Percentiles rank a stretch among this genome's conserved stretches.
These are phyloP conservation scores for Xiphophorus couchianus DNA, from an alignment of 2,113 vertebrate genomes.

Conservation along the genomic window DNA sequence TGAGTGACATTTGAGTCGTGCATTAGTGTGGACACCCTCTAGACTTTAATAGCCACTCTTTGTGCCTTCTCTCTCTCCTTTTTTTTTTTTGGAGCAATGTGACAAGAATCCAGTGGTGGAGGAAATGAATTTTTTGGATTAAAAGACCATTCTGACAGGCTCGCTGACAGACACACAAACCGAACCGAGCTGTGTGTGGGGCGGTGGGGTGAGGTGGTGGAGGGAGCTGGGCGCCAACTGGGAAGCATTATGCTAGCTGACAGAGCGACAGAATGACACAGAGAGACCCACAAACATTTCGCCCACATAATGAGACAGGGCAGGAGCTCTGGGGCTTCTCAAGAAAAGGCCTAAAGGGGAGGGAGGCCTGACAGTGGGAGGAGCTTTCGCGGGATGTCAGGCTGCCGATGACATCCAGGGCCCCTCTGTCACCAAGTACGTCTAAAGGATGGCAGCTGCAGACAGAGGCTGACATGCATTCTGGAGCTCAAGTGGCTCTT, in stretches of 20 bases:
- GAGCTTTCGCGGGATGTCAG: constrained; percentile 59
- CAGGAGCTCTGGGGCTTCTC: constrained; percentile 55
- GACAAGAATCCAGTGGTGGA: constrained; percentile 46
- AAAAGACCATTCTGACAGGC: constrained; percentile 24
- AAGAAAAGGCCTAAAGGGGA: constrained; percentile 19
- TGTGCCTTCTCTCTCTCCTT: not conserved
- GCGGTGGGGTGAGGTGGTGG: not conserved
- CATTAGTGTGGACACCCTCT: constrained; percentile 61
- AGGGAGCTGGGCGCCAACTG: constrained; percentile 57
- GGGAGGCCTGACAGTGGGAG: constrained; percentile 33
- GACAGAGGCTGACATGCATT: constrained; percentile 45
- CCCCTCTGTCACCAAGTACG: constrained; percentile 62
- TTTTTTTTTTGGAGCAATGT: constrained; percentile 25
- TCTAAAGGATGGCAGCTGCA: constrained; percentile 66
- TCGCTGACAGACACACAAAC: constrained; percentile 48
- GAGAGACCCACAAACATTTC: constrained; percentile 75
- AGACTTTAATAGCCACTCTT: constrained; percentile 47
- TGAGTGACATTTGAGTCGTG: constrained; percentile 70
- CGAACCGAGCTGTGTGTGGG: constrained; percentile 47
- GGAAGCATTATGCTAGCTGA: constrained; percentile 74
- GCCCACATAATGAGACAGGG: constrained; percentile 78
- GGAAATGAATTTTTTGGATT: constrained; percentile 40
- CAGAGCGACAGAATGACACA: constrained; percentile 67
- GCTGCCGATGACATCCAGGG: constrained; percentile 47
- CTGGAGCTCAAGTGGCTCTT: constrained; percentile 45